Percentiles rank a stretch among this genome's conserved stretches.
These are phyloP conservation scores for Agrochola circellaris DNA, from an alignment of 2,888 invertebrate species.

Conservation along the genomic window DNA sequence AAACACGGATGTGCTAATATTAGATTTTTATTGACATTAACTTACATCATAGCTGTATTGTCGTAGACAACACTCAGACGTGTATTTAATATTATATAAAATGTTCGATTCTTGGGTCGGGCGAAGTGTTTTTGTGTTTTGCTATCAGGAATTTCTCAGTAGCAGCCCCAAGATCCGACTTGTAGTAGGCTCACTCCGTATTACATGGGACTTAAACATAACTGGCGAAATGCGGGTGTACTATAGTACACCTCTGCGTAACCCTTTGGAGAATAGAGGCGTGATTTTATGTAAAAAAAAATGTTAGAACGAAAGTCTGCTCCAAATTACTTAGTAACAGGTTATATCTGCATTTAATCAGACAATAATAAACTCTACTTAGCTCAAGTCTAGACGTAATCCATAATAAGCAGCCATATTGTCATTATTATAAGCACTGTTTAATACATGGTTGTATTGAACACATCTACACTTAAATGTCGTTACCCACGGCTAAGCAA, in stretches of 20 bases:
- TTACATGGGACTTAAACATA: no score
- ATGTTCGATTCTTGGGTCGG: neutral
- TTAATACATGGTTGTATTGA: constrained; percentile 26
- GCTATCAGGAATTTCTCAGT: neutral
- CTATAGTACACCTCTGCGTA: no score
- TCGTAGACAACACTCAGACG: neutral
- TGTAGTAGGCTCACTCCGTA: neutral
- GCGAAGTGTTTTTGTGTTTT: neutral
- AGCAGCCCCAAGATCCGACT: neutral
- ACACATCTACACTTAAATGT: constrained; percentile 15
- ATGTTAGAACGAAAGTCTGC: no score
- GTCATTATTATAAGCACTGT: constrained; percentile 30
- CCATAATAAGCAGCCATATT: constrained; percentile 15
- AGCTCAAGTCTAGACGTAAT: constrained; percentile 13
- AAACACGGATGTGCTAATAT: constrained; percentile 49
- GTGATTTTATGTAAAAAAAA: neutral
- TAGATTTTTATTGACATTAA: constrained; percentile 30
- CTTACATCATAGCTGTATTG: constrained; percentile 25
- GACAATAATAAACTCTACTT: neutral
- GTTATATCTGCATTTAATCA: neutral
- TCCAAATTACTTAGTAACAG: neutral
- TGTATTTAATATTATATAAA: neutral
- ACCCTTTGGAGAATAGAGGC: no score
- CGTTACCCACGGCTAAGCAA: constrained; percentile 21
- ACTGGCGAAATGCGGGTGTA: neutral